Conservation (phyloP, 2,888 invertebrate species). For the Schizaphis graminum region DNA sequence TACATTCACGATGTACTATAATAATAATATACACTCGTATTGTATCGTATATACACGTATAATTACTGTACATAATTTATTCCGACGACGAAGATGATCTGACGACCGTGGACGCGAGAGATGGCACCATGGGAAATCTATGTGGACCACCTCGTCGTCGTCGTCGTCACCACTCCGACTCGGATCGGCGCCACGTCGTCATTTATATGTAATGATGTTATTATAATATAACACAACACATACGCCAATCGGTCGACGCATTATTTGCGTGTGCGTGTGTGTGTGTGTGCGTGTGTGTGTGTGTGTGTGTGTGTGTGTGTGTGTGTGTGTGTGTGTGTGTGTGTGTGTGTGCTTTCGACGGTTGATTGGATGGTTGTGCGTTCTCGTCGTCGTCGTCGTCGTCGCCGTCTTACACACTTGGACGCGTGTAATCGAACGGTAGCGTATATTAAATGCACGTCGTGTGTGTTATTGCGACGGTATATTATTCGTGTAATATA, state of each 20-base stretch:
- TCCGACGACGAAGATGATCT: not conserved
- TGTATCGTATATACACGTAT: not conserved
- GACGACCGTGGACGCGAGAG: not conserved
- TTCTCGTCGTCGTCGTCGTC: not conserved
- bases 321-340: not conserved
- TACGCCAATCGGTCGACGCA: not conserved
- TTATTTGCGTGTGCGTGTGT: too few species aligned
- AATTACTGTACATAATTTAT: constrained; percentile 8
- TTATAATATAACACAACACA: not conserved
- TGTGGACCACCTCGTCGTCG: not conserved
- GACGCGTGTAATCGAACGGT: not conserved
- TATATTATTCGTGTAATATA: not conserved
- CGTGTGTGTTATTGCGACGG: not conserved
- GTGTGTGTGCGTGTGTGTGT: too few species aligned
- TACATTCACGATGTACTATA: not conserved
- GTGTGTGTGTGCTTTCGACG: not conserved
- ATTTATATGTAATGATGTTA: not conserved
- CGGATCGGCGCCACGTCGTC: not conserved
- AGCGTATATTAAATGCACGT: not conserved
- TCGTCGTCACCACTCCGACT: not conserved
- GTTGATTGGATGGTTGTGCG: not conserved
- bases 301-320: not conserved
- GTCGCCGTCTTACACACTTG: not conserved
- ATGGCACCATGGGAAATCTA: constrained; percentile 50
- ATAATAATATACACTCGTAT: not conserved